Percentiles rank a stretch among this genome's conserved stretches.
These are phyloP conservation scores for Melanerpes formicivorus DNA, from an alignment of 2,113 vertebrate species.

Conservation along the genomic window DNA sequence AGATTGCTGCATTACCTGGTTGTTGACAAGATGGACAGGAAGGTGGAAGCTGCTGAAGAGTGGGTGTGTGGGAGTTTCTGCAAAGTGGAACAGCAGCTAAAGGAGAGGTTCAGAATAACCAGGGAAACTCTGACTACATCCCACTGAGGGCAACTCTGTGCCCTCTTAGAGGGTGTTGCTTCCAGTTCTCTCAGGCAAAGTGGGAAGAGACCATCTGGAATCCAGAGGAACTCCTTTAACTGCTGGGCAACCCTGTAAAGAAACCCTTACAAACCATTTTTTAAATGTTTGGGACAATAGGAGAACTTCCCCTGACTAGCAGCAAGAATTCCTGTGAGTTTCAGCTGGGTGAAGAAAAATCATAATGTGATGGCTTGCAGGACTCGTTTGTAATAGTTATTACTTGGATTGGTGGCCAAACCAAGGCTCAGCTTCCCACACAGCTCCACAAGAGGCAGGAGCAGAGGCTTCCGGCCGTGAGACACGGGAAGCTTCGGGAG, in stretches of 20 bases:
- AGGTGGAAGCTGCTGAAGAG: neutral
- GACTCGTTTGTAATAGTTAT: neutral
- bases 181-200: neutral
- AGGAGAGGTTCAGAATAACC: neutral
- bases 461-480: neutral
- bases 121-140: neutral
- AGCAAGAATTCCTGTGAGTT: neutral
- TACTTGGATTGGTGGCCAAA: neutral
- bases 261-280: accelerated
- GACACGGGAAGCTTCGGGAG: neutral
- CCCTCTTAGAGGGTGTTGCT: neutral
- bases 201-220: neutral
- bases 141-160: neutral
- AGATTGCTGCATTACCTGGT: slow-evolving; percentile 39
- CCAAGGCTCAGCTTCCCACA: neutral
- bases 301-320: neutral
- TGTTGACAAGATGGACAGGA: slow-evolving; percentile 38
- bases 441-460: neutral
- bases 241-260: neutral
- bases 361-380: neutral
- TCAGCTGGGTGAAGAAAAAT: neutral
- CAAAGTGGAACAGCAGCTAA: neutral
- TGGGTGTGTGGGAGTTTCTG: neutral
- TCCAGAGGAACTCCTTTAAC: neutral
- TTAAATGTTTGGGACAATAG: neutral